Base-by-base conservation (phyloP, 2,113 vertebrate genomes). In the Clarias gariepinus region DNA sequence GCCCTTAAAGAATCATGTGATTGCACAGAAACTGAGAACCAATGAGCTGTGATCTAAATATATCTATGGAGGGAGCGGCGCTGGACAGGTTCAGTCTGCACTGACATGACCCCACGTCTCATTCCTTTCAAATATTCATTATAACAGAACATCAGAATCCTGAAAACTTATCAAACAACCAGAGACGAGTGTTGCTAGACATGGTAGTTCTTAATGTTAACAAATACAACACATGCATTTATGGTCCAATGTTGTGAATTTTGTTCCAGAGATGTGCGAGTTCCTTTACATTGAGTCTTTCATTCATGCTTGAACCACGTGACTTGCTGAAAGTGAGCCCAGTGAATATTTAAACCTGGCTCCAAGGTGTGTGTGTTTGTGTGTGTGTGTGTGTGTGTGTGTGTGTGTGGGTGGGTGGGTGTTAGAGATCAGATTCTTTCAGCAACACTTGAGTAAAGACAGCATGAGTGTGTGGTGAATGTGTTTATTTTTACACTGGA, bases 1-100 rank as follows among this genome's bases (percentile, higher is more conserved):
- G 30, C 2, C 57, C 18, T 81, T 81, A 81, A 11, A 63, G 79
- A 81, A 61, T 61, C 79, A 81, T 81, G 79, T 81, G 79, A 81
- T 81, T 81, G 33, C 55, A 60, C 16, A 33, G 78, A 33, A 80
- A 58, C 15, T 58, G 18, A 80, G 52, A 78, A 52, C 74, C 74
- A 53, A 30, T 79, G 77, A 80, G 77, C 30, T 2, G 57, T 15
- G 58, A 63, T 23, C 58, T 81, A 81, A 61, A 81, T 81, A 61
- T 81, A 81, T 21, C 57, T 6, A 6, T 6, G 41, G 41, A 41
- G 41, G 41, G 41, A 41, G 41, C 41, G 41, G 41, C 41, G 4
- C 41, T 41, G 41, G 41, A 41, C 41, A 41, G 41, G 41, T 41
- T 41, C 41, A 41, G 41, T 41, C 41, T 41, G 41, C 41, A 41